Evolutionary conservation across 2,888 invertebrate species (phyloP), one percentile per base, ranked within the genome.

Genomic region (Ormyrus rosae): DNA sequence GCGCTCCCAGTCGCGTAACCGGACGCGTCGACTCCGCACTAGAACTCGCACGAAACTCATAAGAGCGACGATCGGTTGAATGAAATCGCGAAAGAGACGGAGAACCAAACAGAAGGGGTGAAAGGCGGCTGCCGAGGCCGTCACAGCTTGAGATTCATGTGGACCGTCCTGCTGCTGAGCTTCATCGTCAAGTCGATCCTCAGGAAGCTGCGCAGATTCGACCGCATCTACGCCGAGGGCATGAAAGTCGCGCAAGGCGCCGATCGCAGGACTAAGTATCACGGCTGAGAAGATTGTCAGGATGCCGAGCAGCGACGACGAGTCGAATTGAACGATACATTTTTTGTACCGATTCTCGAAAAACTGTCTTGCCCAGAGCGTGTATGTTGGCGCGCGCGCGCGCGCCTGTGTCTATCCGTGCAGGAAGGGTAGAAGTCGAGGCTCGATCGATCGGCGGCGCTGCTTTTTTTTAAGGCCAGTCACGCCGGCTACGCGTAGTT

Each of bases 111-210:
- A 7, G 11, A 11, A 55, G 45, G 53, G 45, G 34, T 34, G 7
- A 61, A 34, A 34, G 19, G 55, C 5, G 10, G n/a, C 34, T 19
- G 11, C 8, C 67, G 19, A 65, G 56, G 78, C 79, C 8, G 6
- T 34, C 50, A 3, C 6, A 53, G 48, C 13, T 10, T 0, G 51
- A 72, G 65, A 8, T 63, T 50, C 84, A 89, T 87, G 88, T 88
- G 87, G 87, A 87, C 83, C 60, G 70, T 87, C 60, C 53, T 89
- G 60, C 78, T 89, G 46, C 73, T 88, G 11, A 84, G 80, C 65
- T 82, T 86, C 64, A 81, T 87, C 72, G 82, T 83, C 19, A 88
- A 86, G 76, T 82, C 81, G 13, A 81, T 89, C 8, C 45, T 87
- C 45, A 45, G 69, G 5, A 80, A 80, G 68, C 19, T 84, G 1